Conservation (phyloP, 2,113 vertebrate species). For the Lutjanus erythropterus region DNA sequence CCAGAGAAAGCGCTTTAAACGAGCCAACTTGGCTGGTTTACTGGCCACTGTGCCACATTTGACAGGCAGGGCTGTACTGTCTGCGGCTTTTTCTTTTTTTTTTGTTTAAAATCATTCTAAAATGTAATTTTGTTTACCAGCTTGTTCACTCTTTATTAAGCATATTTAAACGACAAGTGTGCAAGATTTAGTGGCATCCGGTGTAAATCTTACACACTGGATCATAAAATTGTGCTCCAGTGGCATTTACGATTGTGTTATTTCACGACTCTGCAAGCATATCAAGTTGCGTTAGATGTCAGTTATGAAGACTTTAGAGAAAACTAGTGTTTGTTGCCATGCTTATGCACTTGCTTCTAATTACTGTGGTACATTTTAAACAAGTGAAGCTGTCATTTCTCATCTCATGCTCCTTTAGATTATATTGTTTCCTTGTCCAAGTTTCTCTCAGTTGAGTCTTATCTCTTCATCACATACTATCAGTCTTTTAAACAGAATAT, state of each 20-base stretch:
- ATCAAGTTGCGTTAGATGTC: background rate
- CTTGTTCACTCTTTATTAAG: background rate
- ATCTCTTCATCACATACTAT: background rate
- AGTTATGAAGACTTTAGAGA: background rate
- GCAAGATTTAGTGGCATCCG: no score
- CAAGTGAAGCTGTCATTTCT: background rate
- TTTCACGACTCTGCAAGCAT: background rate
- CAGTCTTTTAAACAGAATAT: background rate
- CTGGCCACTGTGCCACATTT: constrained; percentile 1
- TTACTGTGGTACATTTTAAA: background rate
- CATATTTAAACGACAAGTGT: no score
- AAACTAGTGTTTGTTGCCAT: background rate
- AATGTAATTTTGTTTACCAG: no score
- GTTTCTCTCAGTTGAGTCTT: background rate
- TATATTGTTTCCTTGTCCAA: background rate
- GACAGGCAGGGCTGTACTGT: background rate
- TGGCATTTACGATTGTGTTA: background rate
- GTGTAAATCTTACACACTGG: background rate
- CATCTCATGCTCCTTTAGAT: constrained; percentile 1
- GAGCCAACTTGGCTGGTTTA: constrained; percentile 22
- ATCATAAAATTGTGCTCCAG: background rate
- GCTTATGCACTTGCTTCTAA: no score
- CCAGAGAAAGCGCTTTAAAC: constrained; percentile 26
- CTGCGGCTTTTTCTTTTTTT: background rate
- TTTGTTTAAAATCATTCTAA: background rate